Evolutionary conservation across 2,888 invertebrate species (phyloP).

Genomic region (Ctena decussata): DNA sequence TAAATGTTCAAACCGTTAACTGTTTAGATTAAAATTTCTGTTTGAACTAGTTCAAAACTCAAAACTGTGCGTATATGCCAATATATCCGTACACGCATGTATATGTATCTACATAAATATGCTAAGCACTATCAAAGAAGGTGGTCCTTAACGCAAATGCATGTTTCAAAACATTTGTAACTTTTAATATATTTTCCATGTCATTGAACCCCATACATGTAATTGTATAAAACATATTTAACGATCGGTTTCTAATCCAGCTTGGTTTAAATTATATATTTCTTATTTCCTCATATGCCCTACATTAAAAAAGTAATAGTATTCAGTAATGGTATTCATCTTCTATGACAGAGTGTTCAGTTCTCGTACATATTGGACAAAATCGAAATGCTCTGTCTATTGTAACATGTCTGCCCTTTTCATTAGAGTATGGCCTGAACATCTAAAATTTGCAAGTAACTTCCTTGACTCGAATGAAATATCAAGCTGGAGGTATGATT

Average conservation of each 20-base stretch:
- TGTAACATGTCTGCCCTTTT: background rate
- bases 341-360: background rate
- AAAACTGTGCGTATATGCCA: too few relatives aligned
- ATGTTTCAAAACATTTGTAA: too few relatives aligned
- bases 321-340: background rate
- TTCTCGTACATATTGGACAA: background rate
- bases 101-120: too few relatives aligned
- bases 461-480: background rate
- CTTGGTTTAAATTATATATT: background rate
- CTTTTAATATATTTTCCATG: too few relatives aligned
- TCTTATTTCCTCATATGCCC: background rate
- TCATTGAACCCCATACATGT: too few relatives aligned
- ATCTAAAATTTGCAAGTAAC: background rate
- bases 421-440: background rate
- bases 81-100: too few relatives aligned
- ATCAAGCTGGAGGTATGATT: background rate
- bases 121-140: too few relatives aligned
- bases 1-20: too few relatives aligned
- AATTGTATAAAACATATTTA: too few relatives aligned
- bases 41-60: too few relatives aligned
- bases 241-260: background rate
- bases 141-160: too few relatives aligned
- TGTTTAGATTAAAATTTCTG: too few relatives aligned
- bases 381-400: background rate
- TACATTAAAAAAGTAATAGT: background rate